Conservation (phyloP, 2,888 invertebrate genomes). For the Mimachlamys varia region DNA sequence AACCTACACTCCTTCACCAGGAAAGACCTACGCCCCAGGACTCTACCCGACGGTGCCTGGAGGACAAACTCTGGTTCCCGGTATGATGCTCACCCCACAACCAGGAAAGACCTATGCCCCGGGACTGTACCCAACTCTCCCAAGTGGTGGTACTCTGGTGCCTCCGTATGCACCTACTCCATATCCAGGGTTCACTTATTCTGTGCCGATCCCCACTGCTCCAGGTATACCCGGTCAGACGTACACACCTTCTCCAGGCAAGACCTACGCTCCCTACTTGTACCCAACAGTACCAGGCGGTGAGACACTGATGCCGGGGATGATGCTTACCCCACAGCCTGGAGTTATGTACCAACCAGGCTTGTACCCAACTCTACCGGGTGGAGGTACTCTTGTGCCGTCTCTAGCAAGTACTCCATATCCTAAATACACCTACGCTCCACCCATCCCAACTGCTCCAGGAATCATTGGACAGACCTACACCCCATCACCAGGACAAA, state of each 20-base stretch:
- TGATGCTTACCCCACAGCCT: slow-evolving; percentile 56
- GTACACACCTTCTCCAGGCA: slow-evolving; percentile 60
- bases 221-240: slow-evolving; percentile 54
- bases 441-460: slow-evolving; percentile 41
- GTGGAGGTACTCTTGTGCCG: slow-evolving; percentile 48
- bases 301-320: slow-evolving; percentile 46
- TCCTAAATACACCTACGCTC: slow-evolving; percentile 53
- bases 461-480: slow-evolving; percentile 45
- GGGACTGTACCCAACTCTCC: slow-evolving; percentile 58
- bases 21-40: slow-evolving; percentile 57
- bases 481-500: slow-evolving; percentile 57
- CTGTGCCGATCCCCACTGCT: neutral
- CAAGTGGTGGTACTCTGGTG: neutral
- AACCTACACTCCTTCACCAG: slow-evolving; percentile 58
- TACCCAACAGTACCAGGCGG: slow-evolving; percentile 51
- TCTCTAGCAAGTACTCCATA: slow-evolving; percentile 55
- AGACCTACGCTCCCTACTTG: slow-evolving; percentile 55
- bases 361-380: slow-evolving; percentile 44
- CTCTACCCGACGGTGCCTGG: slow-evolving; percentile 54
- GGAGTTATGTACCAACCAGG: slow-evolving; percentile 56
- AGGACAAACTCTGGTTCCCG: slow-evolving; percentile 44
- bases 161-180: neutral
- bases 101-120: slow-evolving; percentile 60
- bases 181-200: neutral
- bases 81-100: slow-evolving; percentile 59